These are phyloP conservation scores for Linnaemya tessellans DNA, from an alignment of 2,888 invertebrate species.

Conservation along the genomic window DNA sequence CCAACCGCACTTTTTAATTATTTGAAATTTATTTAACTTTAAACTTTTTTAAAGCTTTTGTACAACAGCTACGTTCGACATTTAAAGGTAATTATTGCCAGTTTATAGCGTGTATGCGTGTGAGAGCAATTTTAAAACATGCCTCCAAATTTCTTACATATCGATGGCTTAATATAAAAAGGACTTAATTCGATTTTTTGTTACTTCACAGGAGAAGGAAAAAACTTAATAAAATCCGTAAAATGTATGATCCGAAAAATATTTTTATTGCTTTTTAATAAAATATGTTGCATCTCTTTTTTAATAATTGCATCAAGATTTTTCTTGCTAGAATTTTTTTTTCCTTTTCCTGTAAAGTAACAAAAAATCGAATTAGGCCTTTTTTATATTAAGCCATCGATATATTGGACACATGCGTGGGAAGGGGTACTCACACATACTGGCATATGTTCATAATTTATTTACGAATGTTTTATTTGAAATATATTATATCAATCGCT, in stretches of 20 bases:
- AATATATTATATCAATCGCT: not conserved
- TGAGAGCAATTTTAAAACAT: not conserved
- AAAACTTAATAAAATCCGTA: too few species aligned
- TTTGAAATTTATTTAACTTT: not conserved
- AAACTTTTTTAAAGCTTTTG: not conserved
- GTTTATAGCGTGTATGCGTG: not conserved
- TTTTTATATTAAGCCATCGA: too few species aligned
- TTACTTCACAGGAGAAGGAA: too few species aligned
- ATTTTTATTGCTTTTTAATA: too few species aligned
- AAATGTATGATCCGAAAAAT: too few species aligned
- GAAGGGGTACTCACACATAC: not conserved
- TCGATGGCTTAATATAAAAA: too few species aligned
- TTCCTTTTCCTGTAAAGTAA: too few species aligned
- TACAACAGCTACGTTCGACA: not conserved
- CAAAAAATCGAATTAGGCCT: too few species aligned
- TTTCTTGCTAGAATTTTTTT: too few species aligned
- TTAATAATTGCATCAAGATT: too few species aligned
- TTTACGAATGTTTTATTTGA: not conserved
- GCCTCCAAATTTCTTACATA: not conserved
- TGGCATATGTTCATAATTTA: not conserved
- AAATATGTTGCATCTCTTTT: too few species aligned
- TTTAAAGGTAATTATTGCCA: not conserved
- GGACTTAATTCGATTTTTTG: too few species aligned
- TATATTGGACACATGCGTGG: not conserved
- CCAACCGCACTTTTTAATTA: constrained; percentile 2